Evolutionary conservation across 2,113 vertebrate genomes (phyloP).

Genomic region (Excalfactoria chinensis): DNA sequence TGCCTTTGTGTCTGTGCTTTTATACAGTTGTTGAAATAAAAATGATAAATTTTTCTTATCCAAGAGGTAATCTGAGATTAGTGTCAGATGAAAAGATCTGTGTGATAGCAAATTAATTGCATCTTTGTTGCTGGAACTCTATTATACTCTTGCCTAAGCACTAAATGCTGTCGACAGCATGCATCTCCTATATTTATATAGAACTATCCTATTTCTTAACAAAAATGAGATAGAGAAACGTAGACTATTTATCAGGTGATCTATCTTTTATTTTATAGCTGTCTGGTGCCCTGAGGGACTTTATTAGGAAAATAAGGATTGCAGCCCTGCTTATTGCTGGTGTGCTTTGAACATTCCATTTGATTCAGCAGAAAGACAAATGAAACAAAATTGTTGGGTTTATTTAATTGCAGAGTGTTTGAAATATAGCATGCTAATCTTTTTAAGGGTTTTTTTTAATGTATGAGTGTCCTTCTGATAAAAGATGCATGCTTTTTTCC

Average conservation of each 20-base stretch:
- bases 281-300: neutral
- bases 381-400: conserved; percentile 1
- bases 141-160: neutral
- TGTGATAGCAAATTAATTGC: neutral
- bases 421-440: neutral
- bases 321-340: neutral
- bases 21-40: neutral
- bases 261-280: conserved; percentile 14
- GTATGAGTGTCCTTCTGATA: neutral
- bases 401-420: conserved; percentile 11
- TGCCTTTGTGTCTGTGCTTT: neutral
- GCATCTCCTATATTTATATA: neutral
- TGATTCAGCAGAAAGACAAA: neutral
- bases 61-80: neutral
- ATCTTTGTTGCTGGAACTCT: neutral
- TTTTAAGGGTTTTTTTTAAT: neutral
- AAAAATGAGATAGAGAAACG: neutral
- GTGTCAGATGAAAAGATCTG: neutral
- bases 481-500: neutral
- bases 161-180: neutral
- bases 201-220: conserved; percentile 20
- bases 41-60: neutral
- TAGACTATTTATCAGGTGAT: neutral
- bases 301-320: conserved; percentile 34
- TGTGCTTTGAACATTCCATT: neutral